Evolutionary conservation across 1,140 invertebrate genomes (phyloP), one percentile per base, ranked within the genome.

Genomic region (Penaeus chinensis): DNA sequence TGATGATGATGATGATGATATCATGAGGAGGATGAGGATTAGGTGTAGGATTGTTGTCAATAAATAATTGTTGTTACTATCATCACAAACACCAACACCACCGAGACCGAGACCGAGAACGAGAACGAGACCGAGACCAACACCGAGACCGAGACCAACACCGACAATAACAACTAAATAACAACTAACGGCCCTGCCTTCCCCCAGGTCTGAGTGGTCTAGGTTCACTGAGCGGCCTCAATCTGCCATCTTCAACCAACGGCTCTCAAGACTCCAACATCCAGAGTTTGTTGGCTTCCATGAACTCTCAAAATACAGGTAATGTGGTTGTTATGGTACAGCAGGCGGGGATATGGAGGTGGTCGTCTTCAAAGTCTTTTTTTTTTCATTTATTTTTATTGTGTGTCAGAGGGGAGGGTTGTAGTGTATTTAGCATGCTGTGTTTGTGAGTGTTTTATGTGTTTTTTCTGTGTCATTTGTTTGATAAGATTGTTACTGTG

Each of bases 231-330:
- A 71, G 84, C 76, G 81, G 88, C 63, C 84, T 89, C 32, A 89
- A 89, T 62, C 71, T 89, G 11, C 88, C 84, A 11, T 83, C 84
- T 37, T 86, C 88, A 19, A 86, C 84, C 47, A 89, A 86, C 54
- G 84, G 88, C 20, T 82, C 88, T n/a, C 88, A 89, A 54, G 88
- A 89, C 8, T 82, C 80, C 22, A 89, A 78, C 54, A 87, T 90
- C 42, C 89, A 90, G 65, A 79, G 87, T 24, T 78, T 90, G 16
- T 77, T 90, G 37, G 89, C 89, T 18, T 89, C 87, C 47, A 89
- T 90, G 84, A 88, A 77, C 69, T 89, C 89, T 13, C 89, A 90
- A 83, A 89, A 89, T 78, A 84, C 87, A 82, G 89, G 89, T 90
- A 71, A 89, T 8, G 89, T 83, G 69, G 19, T 10, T 42, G 65